Evolutionary conservation across 2,888 invertebrate species (phyloP), one percentile per base, ranked within the genome.

Genomic region (Steinernema carpocapsae): DNA sequence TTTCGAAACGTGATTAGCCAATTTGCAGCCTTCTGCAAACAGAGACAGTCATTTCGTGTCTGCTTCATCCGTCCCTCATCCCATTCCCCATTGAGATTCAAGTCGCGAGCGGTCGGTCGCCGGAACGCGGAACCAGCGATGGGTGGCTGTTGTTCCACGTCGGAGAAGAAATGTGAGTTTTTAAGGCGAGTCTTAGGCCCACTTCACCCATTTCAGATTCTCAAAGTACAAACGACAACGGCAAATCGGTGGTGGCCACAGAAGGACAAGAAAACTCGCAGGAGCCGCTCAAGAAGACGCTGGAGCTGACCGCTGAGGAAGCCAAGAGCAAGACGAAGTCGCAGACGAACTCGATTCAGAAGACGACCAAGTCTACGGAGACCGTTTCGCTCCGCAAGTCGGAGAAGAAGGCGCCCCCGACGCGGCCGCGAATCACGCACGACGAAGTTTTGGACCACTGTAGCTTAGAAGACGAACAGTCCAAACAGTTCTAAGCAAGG

Each of bases 131-230:
- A 48, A 4, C 19, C 3, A 48, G 26, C 22, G 19, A 56, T 56
- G 56, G 56, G 56, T 22, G 56, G 56, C 22, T 56, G 56, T 22
- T 56, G 56, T 56, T 56, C 56, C 22, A 19, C 56, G 14, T 37
- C 26, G 22, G 24, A 56, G 26, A 26, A 56, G 26, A 56, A 19
- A 56, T 56, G 56, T 56, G 26, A 7, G 56, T 56, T 48, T 22
- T 22, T n/a, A n/a, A n/a, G n/a, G 24, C 56, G 2, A 3, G 26
- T 24, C 19, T 48, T 2, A 4, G 4, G 10, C 22, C 22, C 56
- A 12, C 22, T 56, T 3, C 6, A 7, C 19, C 22, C 56, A 4
- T 56, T 26, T 56, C 56, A 56, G 56, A 56, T 22, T 48, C 48
- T 37, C 48, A 19, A 48, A 48, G 48, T 3, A 3, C n/a, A 48